Conservation (phyloP, 2,797 vertebrate species). For the Sebastes iracundus region DNA sequence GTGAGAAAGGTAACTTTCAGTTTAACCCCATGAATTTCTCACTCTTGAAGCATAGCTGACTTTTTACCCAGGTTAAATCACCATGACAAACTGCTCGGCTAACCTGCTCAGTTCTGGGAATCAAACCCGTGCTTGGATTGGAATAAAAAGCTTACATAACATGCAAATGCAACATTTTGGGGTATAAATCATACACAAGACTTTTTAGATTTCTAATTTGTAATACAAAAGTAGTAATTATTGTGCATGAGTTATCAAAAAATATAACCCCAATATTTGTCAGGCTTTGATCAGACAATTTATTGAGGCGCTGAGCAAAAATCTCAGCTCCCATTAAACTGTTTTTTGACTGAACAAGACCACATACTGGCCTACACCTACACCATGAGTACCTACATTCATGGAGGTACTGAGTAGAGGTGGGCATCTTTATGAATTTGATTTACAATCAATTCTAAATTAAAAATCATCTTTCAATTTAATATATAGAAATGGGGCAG, state of each 20-base stretch:
- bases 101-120: not conserved
- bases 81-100: not conserved
- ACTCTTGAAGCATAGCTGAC: not conserved
- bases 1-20: accelerated
- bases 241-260: not conserved
- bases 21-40: not conserved
- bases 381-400: not conserved
- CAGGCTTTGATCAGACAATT: not conserved
- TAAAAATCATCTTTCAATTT: too few species aligned
- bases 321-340: not conserved
- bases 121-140: not conserved
- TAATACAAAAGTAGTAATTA: not conserved
- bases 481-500: too few species aligned
- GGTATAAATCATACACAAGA: not conserved
- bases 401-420: not conserved
- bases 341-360: not conserved
- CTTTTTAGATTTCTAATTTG: not conserved
- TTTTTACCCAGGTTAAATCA: not conserved
- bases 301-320: not conserved
- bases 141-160: not conserved
- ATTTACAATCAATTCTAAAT: not conserved
- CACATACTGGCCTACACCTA: not conserved
- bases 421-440: not conserved
- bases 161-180: not conserved
- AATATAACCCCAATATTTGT: not conserved